Base-by-base conservation (phyloP, 2,888 invertebrate genomes). In the Sinhomidia bicolor region DNA sequence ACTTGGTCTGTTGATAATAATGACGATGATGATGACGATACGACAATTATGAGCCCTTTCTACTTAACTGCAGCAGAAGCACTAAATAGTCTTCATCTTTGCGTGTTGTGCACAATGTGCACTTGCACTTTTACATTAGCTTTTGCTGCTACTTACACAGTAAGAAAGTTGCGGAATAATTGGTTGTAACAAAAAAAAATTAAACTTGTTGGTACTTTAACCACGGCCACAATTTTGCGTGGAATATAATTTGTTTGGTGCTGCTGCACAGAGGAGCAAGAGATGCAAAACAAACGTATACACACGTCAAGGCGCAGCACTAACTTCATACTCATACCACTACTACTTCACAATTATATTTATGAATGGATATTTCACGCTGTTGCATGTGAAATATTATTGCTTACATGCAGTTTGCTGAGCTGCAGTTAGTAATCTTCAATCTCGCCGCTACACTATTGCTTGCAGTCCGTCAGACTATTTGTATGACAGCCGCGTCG, bases 291-390 rank as follows among this genome's bases (percentile, higher is more conserved):
- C 32, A 32, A 29, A 29, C 29, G 29, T 62, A 29, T 32, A 32
- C 32, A 17, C 14, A 29, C 62, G 32, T 10, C 10, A 62, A 10
- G 44, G 20, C 17, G 54, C 29, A 32, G 41, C 17, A 60, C 36
- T 54, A 6, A 36, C 36, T 36, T 36, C n/a, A n/a, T n/a, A n/a
- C n/a, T n/a, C n/a, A n/a, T n/a, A n/a, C n/a, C n/a, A n/a, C n/a
- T n/a, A n/a, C 4, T 9, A 36, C 36, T 36, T 36, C 9, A 32
- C 29, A 32, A 14, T 26, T 29, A 62, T 62, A 32, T 62, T 62
- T 29, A 81, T 62, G 65, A 68, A 68, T 71, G 82, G n/a, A 54
- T 54, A 36, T 36, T 83, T 83, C 51, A 68, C 68, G 82, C 54
- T 54, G 54, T 12, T 54, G 36, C 41, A 23, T 71, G 71, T 14